phyloP scores from a whole-genome alignment of 2,888 invertebrate genomes.

The Scaptomyza polygonia region DNA sequence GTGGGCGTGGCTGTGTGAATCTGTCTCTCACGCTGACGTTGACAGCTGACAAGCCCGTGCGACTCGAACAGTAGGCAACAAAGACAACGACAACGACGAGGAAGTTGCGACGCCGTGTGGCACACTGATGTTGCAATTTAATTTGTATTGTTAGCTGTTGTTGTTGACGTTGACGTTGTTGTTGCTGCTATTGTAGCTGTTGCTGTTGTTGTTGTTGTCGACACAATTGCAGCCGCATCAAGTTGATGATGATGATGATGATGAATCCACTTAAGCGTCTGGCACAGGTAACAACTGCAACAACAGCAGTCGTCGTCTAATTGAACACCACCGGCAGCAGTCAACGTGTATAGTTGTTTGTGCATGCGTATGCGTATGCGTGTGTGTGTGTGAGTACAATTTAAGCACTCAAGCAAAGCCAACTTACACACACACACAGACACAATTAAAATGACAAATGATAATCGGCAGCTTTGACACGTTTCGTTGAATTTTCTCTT shows the following conservation, averaged over 20 bases:
- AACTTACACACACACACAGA: constrained; percentile 5
- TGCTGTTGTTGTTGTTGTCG: constrained; percentile 41
- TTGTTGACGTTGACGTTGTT: constrained; percentile 34
- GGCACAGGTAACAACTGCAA: constrained; percentile 24
- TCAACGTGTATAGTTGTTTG: neutral
- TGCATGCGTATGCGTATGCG: constrained; percentile 5
- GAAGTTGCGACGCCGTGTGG: constrained; percentile 41
- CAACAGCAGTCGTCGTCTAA: constrained; percentile 59
- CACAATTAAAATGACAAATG: constrained; percentile 43
- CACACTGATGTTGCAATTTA: constrained; percentile 76
- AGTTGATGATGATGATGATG: constrained; percentile 63
- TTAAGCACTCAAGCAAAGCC: constrained; percentile 19
- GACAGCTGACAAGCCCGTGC: constrained; percentile 70
- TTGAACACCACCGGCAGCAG: constrained; percentile 56
- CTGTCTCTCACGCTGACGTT: constrained; percentile 37
- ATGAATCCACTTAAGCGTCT: constrained; percentile 74
- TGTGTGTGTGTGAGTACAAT: constrained; percentile 3
- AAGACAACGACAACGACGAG: constrained; percentile 33
- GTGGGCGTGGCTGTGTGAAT: constrained; percentile 43
- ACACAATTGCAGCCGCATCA: constrained; percentile 65
- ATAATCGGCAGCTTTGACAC: constrained; percentile 28
- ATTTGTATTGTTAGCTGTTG: constrained; percentile 72
- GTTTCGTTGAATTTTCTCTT: constrained; percentile 31
- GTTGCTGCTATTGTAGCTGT: constrained; percentile 21
- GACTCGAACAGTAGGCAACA: constrained; percentile 71